Evolutionary conservation across 2,797 vertebrate genomes (phyloP), one percentile per base, ranked within the genome.

Genomic region (Trematomus bernacchii): DNA sequence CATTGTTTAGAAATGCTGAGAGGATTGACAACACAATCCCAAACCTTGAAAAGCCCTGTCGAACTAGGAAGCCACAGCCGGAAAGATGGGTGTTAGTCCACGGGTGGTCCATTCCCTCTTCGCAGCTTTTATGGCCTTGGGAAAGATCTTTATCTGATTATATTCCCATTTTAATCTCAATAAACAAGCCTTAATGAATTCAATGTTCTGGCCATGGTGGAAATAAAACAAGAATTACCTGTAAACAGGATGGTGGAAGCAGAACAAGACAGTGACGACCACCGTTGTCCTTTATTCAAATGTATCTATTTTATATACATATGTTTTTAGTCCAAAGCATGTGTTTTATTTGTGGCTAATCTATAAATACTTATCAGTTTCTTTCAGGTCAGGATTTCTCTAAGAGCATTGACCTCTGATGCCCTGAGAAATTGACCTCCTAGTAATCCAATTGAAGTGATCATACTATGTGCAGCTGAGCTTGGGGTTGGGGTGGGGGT

Each of bases 131-230:
- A 48, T 76, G 71, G 75, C 82, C 75, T 67, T 10, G 0, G 71
- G 77, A 79, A 53, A 79, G 37, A 47, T 47, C 77, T 61, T 85
- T 87, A 92, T 91, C 67, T 77, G 58, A 90, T 91, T 93, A 85
- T 64, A 81, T 82, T 87, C 86, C 86, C 83, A 87, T 76, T 89
- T 90, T 86, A 86, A 92, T 91, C 86, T 87, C 74, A 87, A 84
- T 86, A 87, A 91, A 90, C 82, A 84, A 75, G 87, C 68, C 37
- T 86, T 89, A 90, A 76, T 73, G 63, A 85, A 89, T 91, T 87
- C 84, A 73, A 88, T 57, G 64, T 63, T 66, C 76, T 54, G 60
- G 42, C 15, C 33, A 66, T 47, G 18, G 70, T 60, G 55, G 42
- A 87, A 60, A 40, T 37, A 43, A 71, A 85, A 67, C 13, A 12